Percentiles rank a stretch among this genome's conserved stretches.
phyloP scores from a whole-genome alignment of 92 coral and sea anemone genomes.

The Chrysogorgia sp. region DNA sequence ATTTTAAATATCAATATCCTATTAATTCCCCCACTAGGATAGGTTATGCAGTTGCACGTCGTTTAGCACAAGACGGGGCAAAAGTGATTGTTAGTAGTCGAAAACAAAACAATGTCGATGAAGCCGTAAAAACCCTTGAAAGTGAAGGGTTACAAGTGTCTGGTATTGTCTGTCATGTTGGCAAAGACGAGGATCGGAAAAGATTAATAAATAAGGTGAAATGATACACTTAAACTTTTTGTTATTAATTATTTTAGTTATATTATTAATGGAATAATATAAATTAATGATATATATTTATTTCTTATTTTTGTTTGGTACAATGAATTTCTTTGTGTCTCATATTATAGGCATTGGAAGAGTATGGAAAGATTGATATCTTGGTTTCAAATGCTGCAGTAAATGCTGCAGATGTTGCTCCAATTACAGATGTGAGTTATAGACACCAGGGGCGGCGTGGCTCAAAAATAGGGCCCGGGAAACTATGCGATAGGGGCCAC shows the following conservation, averaged over 20 bases:
- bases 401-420: conserved; percentile 80
- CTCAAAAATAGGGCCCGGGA: no score
- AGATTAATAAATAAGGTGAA: conserved; percentile 78
- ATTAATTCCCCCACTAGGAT: conserved; percentile 52
- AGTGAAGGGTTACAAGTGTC: conserved; percentile 72
- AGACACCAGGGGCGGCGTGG: no score
- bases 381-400: conserved; percentile 93
- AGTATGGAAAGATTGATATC: conserved; percentile 93
- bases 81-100: conserved; percentile 94
- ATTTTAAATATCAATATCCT: no score
- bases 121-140: conserved; percentile 66
- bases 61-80: conserved; percentile 92
- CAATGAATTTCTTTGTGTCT: no score
- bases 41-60: conserved; percentile 88
- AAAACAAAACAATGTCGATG: conserved; percentile 74
- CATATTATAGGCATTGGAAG: conserved; percentile 76
- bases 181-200: conserved; percentile 82
- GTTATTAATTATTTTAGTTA: no score
- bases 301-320: no score
- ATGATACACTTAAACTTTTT: no score
- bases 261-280: no score
- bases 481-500: no score
- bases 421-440: conserved; percentile 66
- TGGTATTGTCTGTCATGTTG: conserved; percentile 95
- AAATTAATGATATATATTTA: no score